Evolutionary conservation across 2,888 invertebrate genomes (phyloP), one percentile per base, ranked within the genome.

Genomic region (Drosophila nr. fundita): DNA sequence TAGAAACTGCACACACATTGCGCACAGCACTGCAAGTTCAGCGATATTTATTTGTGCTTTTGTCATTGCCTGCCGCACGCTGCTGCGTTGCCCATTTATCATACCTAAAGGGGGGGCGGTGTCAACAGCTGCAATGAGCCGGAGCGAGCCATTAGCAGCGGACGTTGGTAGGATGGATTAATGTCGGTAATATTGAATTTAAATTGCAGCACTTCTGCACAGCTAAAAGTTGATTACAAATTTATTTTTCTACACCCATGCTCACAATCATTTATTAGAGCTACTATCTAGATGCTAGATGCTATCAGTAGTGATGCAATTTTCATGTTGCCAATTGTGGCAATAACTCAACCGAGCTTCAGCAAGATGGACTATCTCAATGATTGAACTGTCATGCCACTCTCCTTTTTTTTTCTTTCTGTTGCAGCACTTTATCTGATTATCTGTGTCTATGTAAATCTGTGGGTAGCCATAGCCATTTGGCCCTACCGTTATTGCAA

Each of bases 321-420:
- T 69, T 55, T 60, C 63, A 21, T 38, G 60, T 54, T 67, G 54
- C 67, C 70, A 78, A 75, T 62, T 61, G 55, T 32, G 49, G 42
- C 58, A 66, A 82, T 83, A 69, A 73, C 68, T 83, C 82, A 83
- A 40, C 21, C 4, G 50, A 67, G 52, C 67, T 55, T 48, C 59
- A 55, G 59, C 69, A 45, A 82, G 85, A 85, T 76, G 71, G 52
- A 64, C 59, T 67, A 75, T 72, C 80, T 78, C 68, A 68, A 72
- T 79, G 88, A 85, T 87, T 81, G 83, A 87, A 87, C 87, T 86
- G 77, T 75, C 83, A 72, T 80, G 83, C 72, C 83, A 78, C 59
- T 49, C 68, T 73, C 65, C 79, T 74, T 18, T 8, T 13, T 27
- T 27, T 11, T 34, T 15, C 1, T 21, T 7, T 24, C 10, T 38